These are phyloP conservation scores for Cryptus armator DNA, from an alignment of 2,888 invertebrate species.

Conservation along the genomic window DNA sequence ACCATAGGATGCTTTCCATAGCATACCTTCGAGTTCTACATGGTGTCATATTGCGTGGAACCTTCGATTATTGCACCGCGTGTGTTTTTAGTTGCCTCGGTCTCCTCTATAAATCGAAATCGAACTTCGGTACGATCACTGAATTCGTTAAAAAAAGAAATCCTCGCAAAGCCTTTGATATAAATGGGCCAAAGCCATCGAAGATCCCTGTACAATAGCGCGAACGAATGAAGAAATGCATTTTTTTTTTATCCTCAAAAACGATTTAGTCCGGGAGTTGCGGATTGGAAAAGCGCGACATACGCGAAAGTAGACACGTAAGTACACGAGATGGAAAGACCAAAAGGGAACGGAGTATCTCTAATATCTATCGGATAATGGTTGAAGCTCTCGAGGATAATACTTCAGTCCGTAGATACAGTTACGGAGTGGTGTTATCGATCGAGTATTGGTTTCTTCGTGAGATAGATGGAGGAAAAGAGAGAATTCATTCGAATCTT, in stretches of 20 bases:
- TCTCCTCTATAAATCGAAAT: too few relatives aligned
- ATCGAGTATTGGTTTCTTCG: constrained; percentile 63
- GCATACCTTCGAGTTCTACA: too few relatives aligned
- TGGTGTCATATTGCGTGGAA: too few relatives aligned
- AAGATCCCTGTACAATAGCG: constrained; percentile 12
- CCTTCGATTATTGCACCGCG: too few relatives aligned
- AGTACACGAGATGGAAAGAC: constrained; percentile 3
- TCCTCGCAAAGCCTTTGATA: constrained; percentile 54
- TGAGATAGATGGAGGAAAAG: constrained; percentile 48
- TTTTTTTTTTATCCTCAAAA: constrained; percentile 30
- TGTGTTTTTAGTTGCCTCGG: too few relatives aligned
- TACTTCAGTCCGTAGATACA: constrained; percentile 50
- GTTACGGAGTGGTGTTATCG: constrained; percentile 57
- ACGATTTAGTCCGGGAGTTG: constrained; percentile 51
- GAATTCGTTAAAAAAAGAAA: constrained; percentile 50
- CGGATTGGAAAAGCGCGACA: constrained; percentile 48
- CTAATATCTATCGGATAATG: constrained; percentile 55
- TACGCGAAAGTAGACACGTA: constrained; percentile 31
- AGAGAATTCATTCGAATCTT: neutral
- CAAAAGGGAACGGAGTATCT: constrained; percentile 23
- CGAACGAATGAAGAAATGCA: constrained; percentile 13
- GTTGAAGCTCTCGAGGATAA: constrained; percentile 57
- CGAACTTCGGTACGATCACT: neutral
- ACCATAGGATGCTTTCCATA: too few relatives aligned
- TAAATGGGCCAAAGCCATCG: constrained; percentile 44